These are phyloP conservation scores for Pantherophis guttatus DNA, from an alignment of 2,113 vertebrate species.

Conservation along the genomic window DNA sequence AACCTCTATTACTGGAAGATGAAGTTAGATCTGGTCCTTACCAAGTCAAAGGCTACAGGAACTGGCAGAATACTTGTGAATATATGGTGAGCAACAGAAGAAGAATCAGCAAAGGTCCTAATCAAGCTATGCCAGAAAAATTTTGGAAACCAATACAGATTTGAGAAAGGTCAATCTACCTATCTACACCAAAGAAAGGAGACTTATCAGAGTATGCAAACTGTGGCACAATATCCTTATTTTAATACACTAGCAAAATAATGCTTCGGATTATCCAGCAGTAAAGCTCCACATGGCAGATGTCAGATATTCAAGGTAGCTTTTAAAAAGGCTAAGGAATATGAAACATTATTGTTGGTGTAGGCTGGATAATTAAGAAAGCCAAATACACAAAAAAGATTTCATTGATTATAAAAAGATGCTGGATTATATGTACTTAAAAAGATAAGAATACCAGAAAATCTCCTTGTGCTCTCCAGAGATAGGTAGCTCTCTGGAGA, in stretches of 20 bases:
- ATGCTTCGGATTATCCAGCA: neutral
- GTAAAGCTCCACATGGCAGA: neutral
- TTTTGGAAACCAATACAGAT: neutral
- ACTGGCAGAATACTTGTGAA: neutral
- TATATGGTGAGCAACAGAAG: neutral
- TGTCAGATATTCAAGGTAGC: neutral
- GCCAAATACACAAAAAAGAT: neutral
- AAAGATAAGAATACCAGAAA: neutral
- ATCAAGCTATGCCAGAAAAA: neutral
- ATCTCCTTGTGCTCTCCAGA: neutral
- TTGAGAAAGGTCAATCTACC: neutral
- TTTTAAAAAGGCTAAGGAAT: neutral
- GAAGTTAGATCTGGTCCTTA: neutral
- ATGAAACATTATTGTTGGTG: neutral
- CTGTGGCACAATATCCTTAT: neutral
- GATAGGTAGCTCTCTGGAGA: neutral
- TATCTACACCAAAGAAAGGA: neutral
- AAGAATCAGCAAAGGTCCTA: neutral
- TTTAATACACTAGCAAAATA: neutral
- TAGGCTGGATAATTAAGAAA: neutral
- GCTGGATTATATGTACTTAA: neutral
- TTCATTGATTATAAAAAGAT: neutral
- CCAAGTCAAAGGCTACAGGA: neutral
- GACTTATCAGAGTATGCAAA: neutral
- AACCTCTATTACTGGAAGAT: neutral